phyloP scores from a whole-genome alignment of 2,888 invertebrate species.

The Himalopsyche anomala region DNA sequence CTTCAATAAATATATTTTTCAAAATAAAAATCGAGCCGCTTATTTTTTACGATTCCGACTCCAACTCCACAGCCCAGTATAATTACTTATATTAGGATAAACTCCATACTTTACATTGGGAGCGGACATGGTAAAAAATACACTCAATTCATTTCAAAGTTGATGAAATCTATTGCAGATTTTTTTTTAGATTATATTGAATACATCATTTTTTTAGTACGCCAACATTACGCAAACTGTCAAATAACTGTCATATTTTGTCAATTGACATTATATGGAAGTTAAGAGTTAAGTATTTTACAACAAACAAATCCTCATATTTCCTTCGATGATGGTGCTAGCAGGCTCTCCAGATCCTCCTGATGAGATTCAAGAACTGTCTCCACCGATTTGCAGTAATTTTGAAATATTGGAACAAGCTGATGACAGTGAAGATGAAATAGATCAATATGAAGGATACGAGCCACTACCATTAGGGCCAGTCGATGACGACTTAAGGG shows the following conservation, averaged over 20 bases:
- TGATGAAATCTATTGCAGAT: too few species aligned
- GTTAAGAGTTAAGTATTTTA: background rate
- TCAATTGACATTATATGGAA: background rate
- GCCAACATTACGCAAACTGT: conserved; percentile 27
- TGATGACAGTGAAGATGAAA: conserved; percentile 74
- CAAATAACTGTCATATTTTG: conserved; percentile 35
- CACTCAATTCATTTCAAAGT: too few species aligned
- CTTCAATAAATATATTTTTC: too few species aligned
- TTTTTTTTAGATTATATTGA: too few species aligned
- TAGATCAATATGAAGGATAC: conserved; percentile 77
- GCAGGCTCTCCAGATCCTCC: conserved; percentile 74
- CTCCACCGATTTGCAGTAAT: conserved; percentile 72
- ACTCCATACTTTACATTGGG: too few species aligned
- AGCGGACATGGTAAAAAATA: too few species aligned
- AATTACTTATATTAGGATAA: too few species aligned
- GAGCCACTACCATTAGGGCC: conserved; percentile 76
- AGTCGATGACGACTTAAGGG: conserved; percentile 67
- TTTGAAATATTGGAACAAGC: conserved; percentile 70
- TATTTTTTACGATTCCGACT: too few species aligned
- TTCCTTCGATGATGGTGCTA: conserved; percentile 71
- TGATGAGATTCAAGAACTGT: conserved; percentile 72
- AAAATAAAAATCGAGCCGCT: too few species aligned
- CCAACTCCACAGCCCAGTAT: too few species aligned
- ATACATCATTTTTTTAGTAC: background rate
- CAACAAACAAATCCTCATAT: background rate